Base-by-base conservation (phyloP, 2,113 vertebrate species). In the Barbus barbus region DNA sequence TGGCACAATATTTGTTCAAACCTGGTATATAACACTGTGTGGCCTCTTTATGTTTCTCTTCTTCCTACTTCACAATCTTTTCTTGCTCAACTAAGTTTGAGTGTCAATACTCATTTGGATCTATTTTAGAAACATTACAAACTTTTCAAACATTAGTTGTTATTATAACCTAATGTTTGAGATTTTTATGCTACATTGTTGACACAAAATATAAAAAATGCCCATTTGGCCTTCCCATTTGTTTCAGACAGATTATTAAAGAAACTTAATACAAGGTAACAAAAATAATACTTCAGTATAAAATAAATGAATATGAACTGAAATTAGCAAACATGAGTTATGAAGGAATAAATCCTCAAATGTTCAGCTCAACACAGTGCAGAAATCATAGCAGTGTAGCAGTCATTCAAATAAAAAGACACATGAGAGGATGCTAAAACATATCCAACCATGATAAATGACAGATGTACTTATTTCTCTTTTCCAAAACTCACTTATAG, bases 1-100 rank as follows among this genome's bases (percentile, higher is more conserved):
- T 86, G 83, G 83, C 86, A 88, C 75, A 77, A 44, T 36, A 44
- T 83, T 51, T 48, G 38, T 76, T 58, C 61, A 46, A 71, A 72
- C 51, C 36, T 67, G 36, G 63, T 24, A 86, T 51, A 65, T 81
- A 83, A 83, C 41, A 31, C 28, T 77, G 7, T 14, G 67, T 65
- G 53, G 38, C 38, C 38, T 38, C 38, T 38, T 44, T 22, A 41
- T 1, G 28, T 9, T 18, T 38, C 8, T 44, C 6, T 3, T 61
- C 9, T 18, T 44, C 22, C 38, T 38, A 38, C 38, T 38, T 38
- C 38, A 7, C 7, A 8, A 38, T 38, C 38, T 38, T 8, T 38
- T 38, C 38, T 38, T 38, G 38, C 38, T 38, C 38, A 38, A 38
- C 38, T 38, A 38, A 8, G 38, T 38, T 36, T 36, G 26, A 75